Conservation (phyloP, 1,140 invertebrate genomes). For the Laupala kohalensis region DNA sequence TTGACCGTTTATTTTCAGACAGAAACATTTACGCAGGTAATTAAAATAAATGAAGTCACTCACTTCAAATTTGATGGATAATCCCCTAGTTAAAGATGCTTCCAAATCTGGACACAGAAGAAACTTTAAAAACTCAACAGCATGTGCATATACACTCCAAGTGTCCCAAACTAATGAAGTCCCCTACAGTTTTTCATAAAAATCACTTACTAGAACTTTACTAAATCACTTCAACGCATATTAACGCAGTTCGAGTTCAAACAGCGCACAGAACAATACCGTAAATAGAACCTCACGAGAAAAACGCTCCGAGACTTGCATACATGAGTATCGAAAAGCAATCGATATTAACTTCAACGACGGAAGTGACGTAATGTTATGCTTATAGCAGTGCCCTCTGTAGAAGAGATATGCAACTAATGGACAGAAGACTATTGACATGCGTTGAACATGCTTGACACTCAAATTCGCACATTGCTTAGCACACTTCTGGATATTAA, state of each 20-base stretch:
- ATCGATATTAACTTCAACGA: not conserved
- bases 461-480: too few species aligned
- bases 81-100: not conserved
- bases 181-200: not conserved
- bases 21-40: not conserved
- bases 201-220: not conserved
- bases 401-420: not conserved
- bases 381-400: not conserved
- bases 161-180: not conserved
- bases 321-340: not conserved
- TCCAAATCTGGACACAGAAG: not conserved
- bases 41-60: not conserved
- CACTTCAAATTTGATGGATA: not conserved
- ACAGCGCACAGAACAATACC: not conserved
- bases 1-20: too few species aligned
- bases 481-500: too few species aligned
- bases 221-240: not conserved
- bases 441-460: too few species aligned
- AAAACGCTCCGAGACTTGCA: not conserved
- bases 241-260: not conserved
- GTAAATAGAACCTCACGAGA: not conserved
- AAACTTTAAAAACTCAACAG: not conserved
- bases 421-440: not conserved
- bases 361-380: not conserved
- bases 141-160: not conserved